phyloP scores from a whole-genome alignment of 2,797 vertebrate genomes.

The Pangasius sanitwongsei region DNA sequence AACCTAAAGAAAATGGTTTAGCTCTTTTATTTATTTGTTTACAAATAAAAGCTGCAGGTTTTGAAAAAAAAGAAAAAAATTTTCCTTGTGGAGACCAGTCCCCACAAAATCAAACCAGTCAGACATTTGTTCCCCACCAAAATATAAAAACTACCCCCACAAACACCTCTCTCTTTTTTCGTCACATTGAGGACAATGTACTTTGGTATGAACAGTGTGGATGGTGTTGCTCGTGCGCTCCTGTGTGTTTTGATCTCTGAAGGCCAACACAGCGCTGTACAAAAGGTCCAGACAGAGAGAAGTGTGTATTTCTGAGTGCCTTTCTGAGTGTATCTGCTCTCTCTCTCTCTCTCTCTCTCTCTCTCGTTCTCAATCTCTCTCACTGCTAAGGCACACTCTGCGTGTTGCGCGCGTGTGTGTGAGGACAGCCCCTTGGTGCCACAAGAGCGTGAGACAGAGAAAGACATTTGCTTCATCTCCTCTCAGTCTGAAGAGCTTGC shows the following conservation, averaged over 20 bases:
- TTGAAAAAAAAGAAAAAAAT: background rate
- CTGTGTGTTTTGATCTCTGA: background rate
- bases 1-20: background rate
- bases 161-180: background rate
- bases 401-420: background rate
- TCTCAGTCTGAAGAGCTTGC: background rate
- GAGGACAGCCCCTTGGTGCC: background rate
- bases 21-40: background rate
- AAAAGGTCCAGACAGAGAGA: conserved; percentile 3
- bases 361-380: background rate
- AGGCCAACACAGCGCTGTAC: background rate
- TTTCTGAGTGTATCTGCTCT: background rate
- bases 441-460: conserved; percentile 7
- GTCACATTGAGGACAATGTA: too few relatives aligned
- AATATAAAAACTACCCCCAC: background rate
- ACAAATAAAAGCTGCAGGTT: background rate
- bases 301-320: background rate
- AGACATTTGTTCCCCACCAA: background rate
- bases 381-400: background rate
- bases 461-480: background rate
- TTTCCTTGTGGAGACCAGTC: background rate
- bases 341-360: background rate
- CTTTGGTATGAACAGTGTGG: background rate
- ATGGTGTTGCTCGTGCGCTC: background rate
- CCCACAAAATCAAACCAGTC: background rate